Evolutionary conservation across 2,797 vertebrate species (phyloP).

Genomic region (Hippoglossus hippoglossus): DNA sequence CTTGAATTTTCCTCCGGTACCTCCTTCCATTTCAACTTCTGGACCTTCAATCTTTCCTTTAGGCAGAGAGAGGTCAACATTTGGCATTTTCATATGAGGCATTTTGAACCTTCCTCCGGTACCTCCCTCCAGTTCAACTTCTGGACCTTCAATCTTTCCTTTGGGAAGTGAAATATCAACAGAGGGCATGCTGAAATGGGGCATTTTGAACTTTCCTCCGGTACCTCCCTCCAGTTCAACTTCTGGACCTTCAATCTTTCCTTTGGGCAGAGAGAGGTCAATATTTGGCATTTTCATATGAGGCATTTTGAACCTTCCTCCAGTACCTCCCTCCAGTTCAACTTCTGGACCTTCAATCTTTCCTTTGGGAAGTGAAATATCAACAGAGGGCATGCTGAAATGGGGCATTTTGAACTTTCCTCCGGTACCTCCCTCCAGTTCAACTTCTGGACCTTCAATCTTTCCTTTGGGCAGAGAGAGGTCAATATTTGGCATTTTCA

Average conservation of each 20-base stretch:
- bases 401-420: background rate
- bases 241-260: constrained; percentile 30
- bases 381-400: no score
- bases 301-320: constrained; percentile 36
- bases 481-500: constrained; percentile 66
- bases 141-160: no score
- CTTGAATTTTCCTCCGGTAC: constrained; percentile 51
- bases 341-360: constrained; percentile 49
- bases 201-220: background rate
- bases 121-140: no score
- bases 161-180: no score
- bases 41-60: no score
- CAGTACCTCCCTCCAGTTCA: constrained; percentile 21
- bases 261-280: constrained; percentile 44
- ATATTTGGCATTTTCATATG: constrained; percentile 49
- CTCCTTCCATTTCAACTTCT: background rate
- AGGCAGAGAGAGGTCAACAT: no score
- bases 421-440: constrained; percentile 2
- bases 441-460: constrained; percentile 18
- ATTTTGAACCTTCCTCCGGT: no score
- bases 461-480: constrained; percentile 65
- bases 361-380: constrained; percentile 24
- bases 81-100: no score
- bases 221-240: constrained; percentile 13
- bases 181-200: accelerated